Base-by-base conservation (phyloP, 64 coral and sea anemone species). In the Hydrozoanthus tunicans region DNA sequence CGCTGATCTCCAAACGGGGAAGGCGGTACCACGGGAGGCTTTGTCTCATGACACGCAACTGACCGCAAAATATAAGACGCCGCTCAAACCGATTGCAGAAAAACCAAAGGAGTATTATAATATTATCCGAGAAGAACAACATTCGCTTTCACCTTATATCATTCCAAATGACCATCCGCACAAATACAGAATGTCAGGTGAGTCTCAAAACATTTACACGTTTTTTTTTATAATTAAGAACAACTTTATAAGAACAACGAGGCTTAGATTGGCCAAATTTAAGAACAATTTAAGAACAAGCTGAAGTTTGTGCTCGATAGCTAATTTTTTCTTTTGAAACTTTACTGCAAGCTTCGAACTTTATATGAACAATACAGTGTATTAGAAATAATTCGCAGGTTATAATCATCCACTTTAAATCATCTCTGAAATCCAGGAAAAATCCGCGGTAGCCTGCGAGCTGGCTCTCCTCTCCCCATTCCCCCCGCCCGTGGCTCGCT, bases 121-220 rank as follows among this genome's bases (percentile, higher is more conserved):
- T 32, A 88, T 59, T 17, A 20, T 20, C 20, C 72, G 70, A 56
- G 84, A 71, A 58, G 84, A 88, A 73, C 84, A 88, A 12, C 83
- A 86, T 51, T 86, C 83, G 17, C 83, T 86, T 10, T 86, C 83
- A 11, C 83, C 83, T 3, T 86, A 73, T 25, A 86, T 58, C 56
- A 86, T 86, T 66, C 69, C 69, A 1, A 86, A 86, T 8, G 83
- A 86, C 15, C 83, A 86, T 26, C 83, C 68, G 0, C 83, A 86
- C 5, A 86, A 86, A 69, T 86, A 60, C 55, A 86, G 83, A 74
- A 86, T 86, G 83, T 86, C 83, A 73, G 83, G 83, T 86, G 74
- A 59, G 64, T 24, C 11, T 7, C 59, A 9, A 15, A 63, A 59
- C 64, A 14, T 13, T 68, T 68, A 68, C 4, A 5, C 65, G 6